These are phyloP conservation scores for Tetragonisca angustula DNA, from an alignment of 2,888 invertebrate genomes.

Conservation along the genomic window DNA sequence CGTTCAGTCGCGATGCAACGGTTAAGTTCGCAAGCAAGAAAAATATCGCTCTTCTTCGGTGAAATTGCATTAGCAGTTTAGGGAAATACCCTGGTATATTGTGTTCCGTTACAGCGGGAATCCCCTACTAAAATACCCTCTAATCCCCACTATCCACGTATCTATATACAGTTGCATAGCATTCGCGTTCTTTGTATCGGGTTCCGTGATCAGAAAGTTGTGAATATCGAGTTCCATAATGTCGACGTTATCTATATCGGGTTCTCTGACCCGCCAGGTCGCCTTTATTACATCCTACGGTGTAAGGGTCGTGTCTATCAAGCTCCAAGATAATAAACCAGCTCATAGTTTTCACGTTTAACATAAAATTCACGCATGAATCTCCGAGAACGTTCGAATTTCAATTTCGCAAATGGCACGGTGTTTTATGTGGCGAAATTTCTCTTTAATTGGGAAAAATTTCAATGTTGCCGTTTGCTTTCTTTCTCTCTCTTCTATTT, in stretches of 20 bases:
- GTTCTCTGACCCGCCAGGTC: constrained; percentile 9
- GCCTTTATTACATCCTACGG: constrained; percentile 8
- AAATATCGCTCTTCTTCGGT: neutral
- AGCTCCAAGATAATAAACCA: too few relatives aligned
- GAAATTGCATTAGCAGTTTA: neutral
- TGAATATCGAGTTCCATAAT: constrained; percentile 16
- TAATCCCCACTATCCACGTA: neutral
- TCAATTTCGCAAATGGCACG: too few relatives aligned
- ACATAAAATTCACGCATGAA: too few relatives aligned
- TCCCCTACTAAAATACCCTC: neutral
- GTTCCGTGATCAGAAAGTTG: neutral
- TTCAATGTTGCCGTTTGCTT: too few relatives aligned
- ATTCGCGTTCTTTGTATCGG: neutral
- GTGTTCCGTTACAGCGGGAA: neutral
- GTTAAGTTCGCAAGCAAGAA: neutral
- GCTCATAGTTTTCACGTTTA: too few relatives aligned
- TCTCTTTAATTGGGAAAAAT: too few relatives aligned
- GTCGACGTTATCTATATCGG: constrained; percentile 23
- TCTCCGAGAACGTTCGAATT: too few relatives aligned
- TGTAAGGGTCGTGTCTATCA: constrained; percentile 3
- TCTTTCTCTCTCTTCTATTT: too few relatives aligned
- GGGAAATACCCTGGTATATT: neutral
- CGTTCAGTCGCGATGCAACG: neutral
- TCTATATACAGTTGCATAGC: neutral
- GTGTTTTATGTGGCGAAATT: too few relatives aligned